phyloP scores from a whole-genome alignment of 2,888 invertebrate species.

The Serripes groenlandicus region DNA sequence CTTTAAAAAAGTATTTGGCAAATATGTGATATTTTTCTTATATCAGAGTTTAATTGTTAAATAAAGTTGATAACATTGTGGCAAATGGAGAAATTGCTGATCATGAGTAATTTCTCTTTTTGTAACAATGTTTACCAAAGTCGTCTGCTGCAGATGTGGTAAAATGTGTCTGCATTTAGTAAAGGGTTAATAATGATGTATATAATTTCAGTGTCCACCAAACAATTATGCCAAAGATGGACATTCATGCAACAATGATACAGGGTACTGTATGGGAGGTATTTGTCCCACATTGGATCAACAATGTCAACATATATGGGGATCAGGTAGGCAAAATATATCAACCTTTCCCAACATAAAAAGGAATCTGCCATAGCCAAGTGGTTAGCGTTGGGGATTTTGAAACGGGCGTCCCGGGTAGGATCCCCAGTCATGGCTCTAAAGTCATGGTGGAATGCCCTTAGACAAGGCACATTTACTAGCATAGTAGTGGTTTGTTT shows the following conservation, averaged over 20 bases:
- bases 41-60: too few species aligned
- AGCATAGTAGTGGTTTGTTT: too few species aligned
- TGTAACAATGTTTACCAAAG: too few species aligned
- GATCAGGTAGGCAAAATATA: constrained; percentile 88
- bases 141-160: too few species aligned
- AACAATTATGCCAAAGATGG: constrained; percentile 98
- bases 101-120: too few species aligned
- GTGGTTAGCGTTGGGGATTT: neutral
- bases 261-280: constrained; percentile 96
- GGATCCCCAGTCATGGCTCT: neutral
- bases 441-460: too few species aligned
- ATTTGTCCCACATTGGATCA: constrained; percentile 94
- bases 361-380: neutral
- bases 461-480: too few species aligned
- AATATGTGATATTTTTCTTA: too few species aligned
- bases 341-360: neutral
- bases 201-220: constrained; percentile 91
- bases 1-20: too few species aligned
- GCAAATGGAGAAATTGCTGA: too few species aligned
- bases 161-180: too few species aligned
- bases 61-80: too few species aligned
- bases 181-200: neutral
- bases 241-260: constrained; percentile 91
- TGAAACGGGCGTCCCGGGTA: neutral
- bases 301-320: constrained; percentile 98